Base-by-base conservation (phyloP, 2,797 vertebrate genomes). In the Lithobates pipiens region DNA sequence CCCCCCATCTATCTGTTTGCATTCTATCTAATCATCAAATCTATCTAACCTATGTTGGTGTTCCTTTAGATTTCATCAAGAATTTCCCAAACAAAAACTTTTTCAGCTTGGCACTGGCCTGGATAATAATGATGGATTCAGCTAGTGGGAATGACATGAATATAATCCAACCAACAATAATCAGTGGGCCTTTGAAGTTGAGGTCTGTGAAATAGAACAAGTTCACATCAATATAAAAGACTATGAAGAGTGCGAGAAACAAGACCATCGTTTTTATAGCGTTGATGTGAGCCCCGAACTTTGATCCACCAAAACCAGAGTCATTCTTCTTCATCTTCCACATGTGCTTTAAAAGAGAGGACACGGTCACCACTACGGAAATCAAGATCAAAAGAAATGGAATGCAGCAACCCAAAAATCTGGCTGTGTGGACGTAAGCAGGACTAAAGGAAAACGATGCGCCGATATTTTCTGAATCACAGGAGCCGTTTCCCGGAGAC, bases 331-430 rank as follows among this genome's bases (percentile, higher is more conserved):
- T 46, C 27, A 75, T 16, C 27, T 25, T 75, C 42, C 44, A 29
- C n/a, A 75, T 46, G 18, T 75, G 73, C 11, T 27, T 27, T 27
- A 50, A 0, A 13, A 75, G 23, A 54, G 44, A 50, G 73, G n/a
- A 46, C 73, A 75, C n/a, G 10, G 39, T 74, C 44, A 46, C 44
- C 44, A 15, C 4, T 54, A 54, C 50, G 5, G 50, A 54, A 18
- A 54, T 54, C 50, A 54, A 54, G 50, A 1, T 50, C 11, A 50
- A 50, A 11, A 44, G 10, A 11, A 44, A 44, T 44, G 72, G 72
- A 18, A 74, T 34, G 72, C n/a, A 74, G n/a, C 72, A 74, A 15
- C 73, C 73, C 73, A 75, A 32, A 75, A 25, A 29, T 25, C 23
- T 46, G 23, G 44, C 23, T 29, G 21, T 29, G 25, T 36, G 21